Conservation (phyloP, 2,113 vertebrate genomes). For the Paramormyrops kingsleyae region DNA sequence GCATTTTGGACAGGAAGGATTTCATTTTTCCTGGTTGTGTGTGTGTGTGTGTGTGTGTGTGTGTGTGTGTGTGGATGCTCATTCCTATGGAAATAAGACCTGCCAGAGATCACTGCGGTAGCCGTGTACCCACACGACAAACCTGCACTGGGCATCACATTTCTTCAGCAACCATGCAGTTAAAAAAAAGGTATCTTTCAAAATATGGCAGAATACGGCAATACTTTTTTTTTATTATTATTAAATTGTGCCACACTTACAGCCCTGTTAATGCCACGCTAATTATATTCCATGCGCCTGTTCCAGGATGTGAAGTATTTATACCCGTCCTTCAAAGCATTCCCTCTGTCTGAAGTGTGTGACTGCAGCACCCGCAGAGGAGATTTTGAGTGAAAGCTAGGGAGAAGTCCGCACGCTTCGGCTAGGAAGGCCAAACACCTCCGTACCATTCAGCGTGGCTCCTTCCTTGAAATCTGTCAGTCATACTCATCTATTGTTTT, state of each 20-base stretch:
- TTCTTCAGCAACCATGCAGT: background rate
- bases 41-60: background rate
- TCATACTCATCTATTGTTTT: background rate
- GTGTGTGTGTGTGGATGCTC: background rate
- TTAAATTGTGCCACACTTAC: conserved; percentile 62
- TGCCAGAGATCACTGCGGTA: background rate
- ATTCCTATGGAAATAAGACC: background rate
- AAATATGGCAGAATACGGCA: background rate
- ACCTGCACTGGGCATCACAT: background rate
- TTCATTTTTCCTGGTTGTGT: background rate
- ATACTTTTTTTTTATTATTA: conserved; percentile 18
- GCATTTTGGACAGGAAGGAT: background rate
- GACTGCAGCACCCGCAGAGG: conserved; percentile 34
- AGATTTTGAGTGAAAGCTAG: conserved; percentile 18
- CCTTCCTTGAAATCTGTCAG: background rate
- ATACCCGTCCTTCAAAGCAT: conserved; percentile 60
- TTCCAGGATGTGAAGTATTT: conserved; percentile 60
- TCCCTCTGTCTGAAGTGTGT: conserved; percentile 52
- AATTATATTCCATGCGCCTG: conserved; percentile 63
- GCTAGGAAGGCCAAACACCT: background rate
- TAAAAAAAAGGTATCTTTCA: background rate
- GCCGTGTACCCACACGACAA: background rate
- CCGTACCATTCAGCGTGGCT: background rate
- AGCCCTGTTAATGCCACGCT: conserved; percentile 60
- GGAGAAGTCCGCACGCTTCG: background rate